Evolutionary conservation across 2,797 vertebrate genomes (phyloP).

Genomic region (Clarias pachynema): DNA sequence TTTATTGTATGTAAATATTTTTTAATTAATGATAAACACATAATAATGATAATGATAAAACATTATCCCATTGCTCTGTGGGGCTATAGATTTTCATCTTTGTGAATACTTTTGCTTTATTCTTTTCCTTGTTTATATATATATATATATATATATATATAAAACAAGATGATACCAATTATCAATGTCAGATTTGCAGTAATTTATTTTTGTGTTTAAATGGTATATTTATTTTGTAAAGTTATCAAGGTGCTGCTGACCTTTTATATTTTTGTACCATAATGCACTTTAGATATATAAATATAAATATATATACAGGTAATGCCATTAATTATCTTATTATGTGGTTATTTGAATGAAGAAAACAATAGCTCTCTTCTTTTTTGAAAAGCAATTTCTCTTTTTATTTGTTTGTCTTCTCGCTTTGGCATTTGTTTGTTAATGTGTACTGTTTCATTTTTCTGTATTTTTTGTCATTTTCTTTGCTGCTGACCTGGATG

Average conservation of each 20-base stretch:
- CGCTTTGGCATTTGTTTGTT: constrained; percentile 40
- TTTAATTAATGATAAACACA: constrained; percentile 75
- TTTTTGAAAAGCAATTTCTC: constrained; percentile 32
- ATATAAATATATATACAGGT: constrained; percentile 87
- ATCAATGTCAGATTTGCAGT: constrained; percentile 84
- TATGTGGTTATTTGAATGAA: constrained; percentile 85
- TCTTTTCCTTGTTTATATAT: constrained; percentile 19
- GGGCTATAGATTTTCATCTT: constrained; percentile 70
- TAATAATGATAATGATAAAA: constrained; percentile 70
- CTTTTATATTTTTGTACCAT: constrained; percentile 95
- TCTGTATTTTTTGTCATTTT: constrained; percentile 51
- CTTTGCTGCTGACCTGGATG: constrained; percentile 60
- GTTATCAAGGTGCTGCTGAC: constrained; percentile 96
- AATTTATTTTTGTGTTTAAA: constrained; percentile 92
- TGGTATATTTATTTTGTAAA: constrained; percentile 98
- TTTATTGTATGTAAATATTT: constrained; percentile 99
- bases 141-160: not conserved
- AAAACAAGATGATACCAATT: constrained; percentile 71
- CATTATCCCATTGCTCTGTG: constrained; percentile 64
- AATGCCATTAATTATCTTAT: constrained; percentile 80
- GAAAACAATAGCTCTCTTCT: constrained; percentile 68
- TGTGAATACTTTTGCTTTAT: constrained; percentile 72
- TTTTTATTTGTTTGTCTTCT: constrained; percentile 48
- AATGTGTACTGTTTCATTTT: constrained; percentile 10
- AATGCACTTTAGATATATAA: constrained; percentile 97